Evolutionary conservation across 2,888 invertebrate species (phyloP), one percentile per base, ranked within the genome.

Genomic region (Gastracanthus pulcherrimus): DNA sequence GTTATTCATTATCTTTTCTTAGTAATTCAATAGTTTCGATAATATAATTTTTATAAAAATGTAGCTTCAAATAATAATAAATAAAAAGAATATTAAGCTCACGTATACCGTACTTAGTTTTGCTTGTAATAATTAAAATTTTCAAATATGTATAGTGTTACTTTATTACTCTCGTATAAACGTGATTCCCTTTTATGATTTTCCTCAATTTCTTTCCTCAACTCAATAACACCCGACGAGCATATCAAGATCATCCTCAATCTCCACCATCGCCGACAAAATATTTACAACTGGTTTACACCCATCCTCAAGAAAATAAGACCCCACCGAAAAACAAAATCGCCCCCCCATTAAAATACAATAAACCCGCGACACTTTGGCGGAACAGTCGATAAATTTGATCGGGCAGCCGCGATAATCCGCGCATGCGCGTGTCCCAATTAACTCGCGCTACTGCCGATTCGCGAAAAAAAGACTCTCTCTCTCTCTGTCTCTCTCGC

Each of bases 301-400:
- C 31, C 51, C 1, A 1, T 19, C n/a, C 23, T n/a, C 36, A 11
- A 34, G 62, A 19, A 51, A 58, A 41, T 58, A 55, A 29, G n/a
- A n/a, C n/a, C 29, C 29, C 6, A 4, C 26, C 19, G 9, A 38
- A 36, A 67, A 67, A 38, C 0, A 16, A 36, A 75, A 51, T 60
- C 6, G 2, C 9, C 9, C 9, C 23, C 0, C 31, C 31, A 64
- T 64, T 41, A 66, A 79, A 66, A 45, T 31, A 64, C 41, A 72
- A 79, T 64, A 66, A 79, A 79, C 45, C 41, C 9, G 38, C 41
- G 36, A 60, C 29, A 51, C 55, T 38, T 55, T 41, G n/a, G 45
- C 55, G 31, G 64, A 29, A 66, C 77, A 51, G 51, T 66, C 71
- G 71, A 78, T 78, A 78, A 80, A 74, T 74, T 74, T 69, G 66